Evolutionary conservation across 2,888 invertebrate species (phyloP).

Genomic region (Acanthosepion pharaonis): DNA sequence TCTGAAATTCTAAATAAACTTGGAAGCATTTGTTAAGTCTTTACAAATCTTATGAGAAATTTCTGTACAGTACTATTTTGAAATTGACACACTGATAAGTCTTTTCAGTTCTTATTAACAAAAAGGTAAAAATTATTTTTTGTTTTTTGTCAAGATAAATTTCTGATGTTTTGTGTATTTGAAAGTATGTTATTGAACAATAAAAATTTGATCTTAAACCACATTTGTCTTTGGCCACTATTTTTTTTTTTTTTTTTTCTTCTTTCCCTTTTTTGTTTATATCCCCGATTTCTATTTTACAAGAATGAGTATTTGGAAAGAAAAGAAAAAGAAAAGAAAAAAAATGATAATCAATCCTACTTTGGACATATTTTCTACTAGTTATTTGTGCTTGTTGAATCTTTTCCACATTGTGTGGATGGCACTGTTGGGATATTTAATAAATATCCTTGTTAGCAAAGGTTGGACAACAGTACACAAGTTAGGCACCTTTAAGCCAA

Average conservation of each 20-base stretch:
- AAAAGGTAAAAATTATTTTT: too few species aligned
- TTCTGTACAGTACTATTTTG: neutral
- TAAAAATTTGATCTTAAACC: neutral
- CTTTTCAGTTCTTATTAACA: neutral
- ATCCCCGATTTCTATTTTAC: neutral
- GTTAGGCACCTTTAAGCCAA: neutral
- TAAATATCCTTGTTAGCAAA: neutral
- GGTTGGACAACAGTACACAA: neutral
- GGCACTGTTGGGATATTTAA: too few species aligned
- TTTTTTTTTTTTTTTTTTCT: neutral
- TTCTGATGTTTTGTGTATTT: neutral
- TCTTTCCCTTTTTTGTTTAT: neutral
- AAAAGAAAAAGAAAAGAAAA: neutral
- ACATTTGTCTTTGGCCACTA: conserved; percentile 2
- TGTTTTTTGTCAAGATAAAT: neutral
- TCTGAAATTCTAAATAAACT: neutral
- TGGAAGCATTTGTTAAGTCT: too few species aligned
- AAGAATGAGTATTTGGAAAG: neutral
- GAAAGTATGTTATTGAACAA: neutral
- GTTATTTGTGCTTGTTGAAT: too few species aligned
- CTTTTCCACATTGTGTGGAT: too few species aligned
- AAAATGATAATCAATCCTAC: neutral
- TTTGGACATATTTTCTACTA: too few species aligned
- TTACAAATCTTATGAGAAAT: neutral
- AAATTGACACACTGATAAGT: neutral